Conservation (phyloP, 2,888 invertebrate species). For the Anoplius nigerrimus region DNA sequence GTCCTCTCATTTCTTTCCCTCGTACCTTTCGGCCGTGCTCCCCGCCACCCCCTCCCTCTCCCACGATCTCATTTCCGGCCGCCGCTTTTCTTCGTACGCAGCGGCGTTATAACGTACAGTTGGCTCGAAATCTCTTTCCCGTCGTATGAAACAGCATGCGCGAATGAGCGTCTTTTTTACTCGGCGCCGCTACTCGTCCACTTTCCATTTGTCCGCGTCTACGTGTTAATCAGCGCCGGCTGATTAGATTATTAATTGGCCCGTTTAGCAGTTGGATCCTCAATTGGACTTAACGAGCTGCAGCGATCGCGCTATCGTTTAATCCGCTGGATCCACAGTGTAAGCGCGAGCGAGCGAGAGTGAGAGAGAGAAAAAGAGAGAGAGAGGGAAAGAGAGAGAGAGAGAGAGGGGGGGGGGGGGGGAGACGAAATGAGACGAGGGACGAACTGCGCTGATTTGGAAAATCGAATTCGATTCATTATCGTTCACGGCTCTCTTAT, state of each 20-base stretch:
- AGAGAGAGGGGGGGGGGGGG: conserved; percentile 12
- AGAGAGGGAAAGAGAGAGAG: not conserved
- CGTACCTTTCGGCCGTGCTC: not conserved
- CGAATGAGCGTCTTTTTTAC: not conserved
- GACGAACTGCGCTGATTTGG: not conserved
- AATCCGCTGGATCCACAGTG: conserved; percentile 44
- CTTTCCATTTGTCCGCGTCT: conserved; percentile 47
- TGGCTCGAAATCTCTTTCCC: not conserved
- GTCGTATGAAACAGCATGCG: not conserved
- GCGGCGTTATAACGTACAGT: too few relatives aligned
- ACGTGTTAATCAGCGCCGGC: conserved; percentile 52
- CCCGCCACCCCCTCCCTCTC: not conserved
- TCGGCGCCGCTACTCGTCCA: conserved; percentile 6
- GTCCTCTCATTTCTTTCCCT: not conserved
- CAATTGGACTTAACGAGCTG: conserved; percentile 67
- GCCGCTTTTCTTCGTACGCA: not conserved
- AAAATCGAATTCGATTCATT: too few relatives aligned
- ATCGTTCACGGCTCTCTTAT: too few relatives aligned
- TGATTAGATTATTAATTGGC: conserved; percentile 58
- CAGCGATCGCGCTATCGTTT: conserved; percentile 68
- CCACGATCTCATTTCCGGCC: not conserved
- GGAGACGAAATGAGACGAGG: conserved; percentile 8
- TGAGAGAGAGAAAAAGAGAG: conserved; percentile 12
- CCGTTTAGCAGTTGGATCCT: conserved; percentile 40
- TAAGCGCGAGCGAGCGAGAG: conserved; percentile 10